phyloP scores from a whole-genome alignment of 2,888 invertebrate genomes.

The Eretmocerus hayati region DNA sequence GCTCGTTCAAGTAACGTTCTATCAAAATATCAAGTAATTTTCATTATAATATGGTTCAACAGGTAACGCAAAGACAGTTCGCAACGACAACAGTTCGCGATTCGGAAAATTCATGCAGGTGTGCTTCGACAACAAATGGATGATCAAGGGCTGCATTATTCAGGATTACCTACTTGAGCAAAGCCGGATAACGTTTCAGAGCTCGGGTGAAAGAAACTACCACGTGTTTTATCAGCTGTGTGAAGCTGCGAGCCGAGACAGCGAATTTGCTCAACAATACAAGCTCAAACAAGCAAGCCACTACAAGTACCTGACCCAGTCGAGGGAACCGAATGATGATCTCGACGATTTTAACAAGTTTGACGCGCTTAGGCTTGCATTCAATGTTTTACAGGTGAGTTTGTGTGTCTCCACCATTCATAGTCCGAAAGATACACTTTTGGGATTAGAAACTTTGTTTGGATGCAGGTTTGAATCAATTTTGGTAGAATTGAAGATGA shows the following conservation, averaged over 20 bases:
- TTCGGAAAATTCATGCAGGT: slow-evolving; percentile 97
- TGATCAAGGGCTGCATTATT: slow-evolving; percentile 85
- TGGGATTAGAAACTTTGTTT: no score
- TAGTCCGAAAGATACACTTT: no score
- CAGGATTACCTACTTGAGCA: slow-evolving; percentile 87
- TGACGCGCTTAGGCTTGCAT: slow-evolving; percentile 79
- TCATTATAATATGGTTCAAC: no score
- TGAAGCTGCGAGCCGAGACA: slow-evolving; percentile 75
- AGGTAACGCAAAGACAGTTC: slow-evolving; percentile 90
- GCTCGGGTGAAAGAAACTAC: slow-evolving; percentile 80
- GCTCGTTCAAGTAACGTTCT: no score
- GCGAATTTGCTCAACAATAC: slow-evolving; percentile 66
- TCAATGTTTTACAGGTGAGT: slow-evolving; percentile 75
- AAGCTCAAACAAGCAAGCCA: slow-evolving; percentile 67
- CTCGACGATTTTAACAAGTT: slow-evolving; percentile 63
- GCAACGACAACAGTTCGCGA: slow-evolving; percentile 87
- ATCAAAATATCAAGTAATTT: no score
- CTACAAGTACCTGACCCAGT: slow-evolving; percentile 78
- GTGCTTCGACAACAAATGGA: slow-evolving; percentile 80
- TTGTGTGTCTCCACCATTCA: no score
- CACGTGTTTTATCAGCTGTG: slow-evolving; percentile 89
- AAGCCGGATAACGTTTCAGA: slow-evolving; percentile 84
- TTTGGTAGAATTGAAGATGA: no score
- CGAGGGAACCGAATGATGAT: slow-evolving; percentile 53
- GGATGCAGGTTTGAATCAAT: no score